Evolutionary conservation across 2,888 invertebrate species (phyloP), one percentile per base, ranked within the genome.

Genomic region (Alsophila aescularia): DNA sequence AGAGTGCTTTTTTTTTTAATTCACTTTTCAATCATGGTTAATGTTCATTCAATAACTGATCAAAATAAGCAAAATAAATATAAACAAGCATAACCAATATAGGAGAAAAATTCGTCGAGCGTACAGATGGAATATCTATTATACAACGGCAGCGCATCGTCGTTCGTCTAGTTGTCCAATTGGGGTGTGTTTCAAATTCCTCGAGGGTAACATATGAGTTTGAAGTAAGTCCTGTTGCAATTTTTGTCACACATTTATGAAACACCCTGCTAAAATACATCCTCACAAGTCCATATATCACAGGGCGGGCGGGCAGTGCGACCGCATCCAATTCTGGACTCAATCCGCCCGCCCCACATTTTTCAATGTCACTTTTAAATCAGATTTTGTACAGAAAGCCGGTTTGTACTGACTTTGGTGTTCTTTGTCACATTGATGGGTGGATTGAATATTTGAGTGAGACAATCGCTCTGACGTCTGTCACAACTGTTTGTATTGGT

Each of bases 361-460:
- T 67, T 56, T 69, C 69, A 69, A 55, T 59, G 69, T 66, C 67
- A 60, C 35, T 55, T 62, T 56, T 48, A 61, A 62, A 66, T 65
- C 54, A 21, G 58, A 57, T 60, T 65, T 48, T 52, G 29, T 42
- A 15, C 52, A 35, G 10, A 43, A 58, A 43, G 49, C 51, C 37
- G 49, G 36, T 43, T 42, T 21, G 8, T 24, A 42, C 10, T 21
- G 6, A 27, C 18, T 32, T 34, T n/a, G 6, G 13, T 44, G 24
- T 48, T 18, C 16, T 45, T 45, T 53, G 18, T 44, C 14, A 8
- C 39, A 36, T 44, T 49, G 49, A 44, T 27, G 14, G 43, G 35
- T 24, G 21, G 29, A 44, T 52, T 44, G 24, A 24, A 21, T 32
- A 10, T 32, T 12, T 32, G 5, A 24, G 3, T 32, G 2, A n/a